phyloP scores from a whole-genome alignment of 2,113 vertebrate species.

The Ancistrus triradiatus region DNA sequence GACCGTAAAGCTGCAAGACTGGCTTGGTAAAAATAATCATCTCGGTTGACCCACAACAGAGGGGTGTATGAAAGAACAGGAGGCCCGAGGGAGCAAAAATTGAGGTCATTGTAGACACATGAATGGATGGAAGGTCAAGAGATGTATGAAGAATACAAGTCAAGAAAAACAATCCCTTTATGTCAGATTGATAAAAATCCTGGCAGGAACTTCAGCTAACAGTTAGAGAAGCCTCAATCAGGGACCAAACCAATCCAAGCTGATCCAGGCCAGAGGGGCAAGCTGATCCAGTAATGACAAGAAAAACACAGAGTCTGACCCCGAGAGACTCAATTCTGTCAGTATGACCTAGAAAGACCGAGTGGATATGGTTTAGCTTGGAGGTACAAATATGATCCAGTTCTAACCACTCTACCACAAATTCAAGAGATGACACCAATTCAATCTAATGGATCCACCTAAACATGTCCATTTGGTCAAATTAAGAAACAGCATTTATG shows the following conservation, averaged over 20 bases:
- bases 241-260: background rate
- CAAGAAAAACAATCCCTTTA: background rate
- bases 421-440: too few species aligned
- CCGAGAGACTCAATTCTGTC: too few species aligned
- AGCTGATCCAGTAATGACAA: too few species aligned
- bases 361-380: too few species aligned
- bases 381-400: too few species aligned
- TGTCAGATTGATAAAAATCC: background rate
- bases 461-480: too few species aligned
- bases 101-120: background rate
- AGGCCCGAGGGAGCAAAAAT: background rate
- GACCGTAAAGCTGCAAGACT: slow-evolving; percentile 4
- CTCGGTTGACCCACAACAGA: slow-evolving; percentile 14
- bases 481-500: too few species aligned
- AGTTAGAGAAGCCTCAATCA: background rate
- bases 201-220: background rate
- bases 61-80: background rate
- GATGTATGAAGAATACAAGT: background rate
- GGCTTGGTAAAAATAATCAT: slow-evolving; percentile 27
- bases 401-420: too few species aligned
- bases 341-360: too few species aligned
- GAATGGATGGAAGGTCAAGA: background rate
- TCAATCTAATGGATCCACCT: too few species aligned
- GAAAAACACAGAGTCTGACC: too few species aligned
- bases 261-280: too few species aligned